phyloP scores from a whole-genome alignment of 2,113 vertebrate genomes.

The Pongo pygmaeus region DNA sequence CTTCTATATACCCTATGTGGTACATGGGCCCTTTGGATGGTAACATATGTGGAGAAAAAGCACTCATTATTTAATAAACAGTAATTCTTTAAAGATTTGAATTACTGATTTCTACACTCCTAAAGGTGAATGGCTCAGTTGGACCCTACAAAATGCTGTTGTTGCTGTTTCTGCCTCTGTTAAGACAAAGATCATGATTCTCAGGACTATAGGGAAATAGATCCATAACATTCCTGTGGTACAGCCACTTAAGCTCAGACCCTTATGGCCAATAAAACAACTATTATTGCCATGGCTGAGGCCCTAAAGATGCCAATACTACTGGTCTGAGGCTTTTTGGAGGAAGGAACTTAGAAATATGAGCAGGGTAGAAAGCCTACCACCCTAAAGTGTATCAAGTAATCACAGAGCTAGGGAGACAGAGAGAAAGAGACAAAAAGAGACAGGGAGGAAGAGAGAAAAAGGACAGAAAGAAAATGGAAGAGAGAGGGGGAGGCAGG shows the following conservation, averaged over 20 bases:
- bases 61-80: not conserved
- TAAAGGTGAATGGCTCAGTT: not conserved
- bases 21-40: rapidly evolving
- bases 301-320: not conserved
- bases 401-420: not conserved
- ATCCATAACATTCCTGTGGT: rapidly evolving
- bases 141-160: not conserved
- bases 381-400: not conserved
- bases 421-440: too few relatives aligned
- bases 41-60: not conserved
- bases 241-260: not conserved
- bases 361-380: not conserved
- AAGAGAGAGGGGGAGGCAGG: too few relatives aligned
- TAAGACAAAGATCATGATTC: not conserved
- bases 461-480: too few relatives aligned
- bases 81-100: not conserved
- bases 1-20: too few relatives aligned
- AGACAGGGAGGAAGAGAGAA: too few relatives aligned
- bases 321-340: not conserved
- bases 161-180: not conserved
- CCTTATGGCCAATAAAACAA: not conserved
- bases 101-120: not conserved
- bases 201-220: not conserved
- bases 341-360: not conserved
- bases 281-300: not conserved